phyloP scores from a whole-genome alignment of 2,113 vertebrate genomes.

The Acinonyx jubatus region DNA sequence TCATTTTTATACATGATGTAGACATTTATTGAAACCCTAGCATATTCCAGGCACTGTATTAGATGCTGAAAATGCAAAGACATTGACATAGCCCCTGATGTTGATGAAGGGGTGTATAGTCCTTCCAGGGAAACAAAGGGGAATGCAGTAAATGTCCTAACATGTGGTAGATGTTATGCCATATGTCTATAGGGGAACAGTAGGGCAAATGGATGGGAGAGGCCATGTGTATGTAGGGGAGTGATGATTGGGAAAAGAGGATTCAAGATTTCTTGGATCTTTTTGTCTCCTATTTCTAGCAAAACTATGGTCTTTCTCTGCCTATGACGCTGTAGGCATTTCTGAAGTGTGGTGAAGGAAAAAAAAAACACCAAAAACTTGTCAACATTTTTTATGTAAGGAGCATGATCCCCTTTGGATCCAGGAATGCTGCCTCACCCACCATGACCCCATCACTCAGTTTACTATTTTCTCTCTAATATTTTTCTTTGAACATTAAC shows the following conservation, averaged over 20 bases:
- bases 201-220: background rate
- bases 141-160: background rate
- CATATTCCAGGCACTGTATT: background rate
- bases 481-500: background rate
- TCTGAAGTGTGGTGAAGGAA: background rate
- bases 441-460: background rate
- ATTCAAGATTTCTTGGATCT: background rate
- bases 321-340: background rate
- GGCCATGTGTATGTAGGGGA: background rate
- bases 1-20: background rate
- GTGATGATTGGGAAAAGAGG: background rate
- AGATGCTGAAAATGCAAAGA: background rate
- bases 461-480: background rate
- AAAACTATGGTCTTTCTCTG: background rate
- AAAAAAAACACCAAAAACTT: background rate
- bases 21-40: background rate
- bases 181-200: background rate
- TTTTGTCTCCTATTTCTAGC: background rate
- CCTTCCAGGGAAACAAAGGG: background rate
- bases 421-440: background rate
- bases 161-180: background rate
- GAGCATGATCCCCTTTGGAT: background rate
- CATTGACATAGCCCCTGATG: background rate
- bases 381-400: background rate
- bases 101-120: background rate